Percentiles rank a stretch among this genome's conserved stretches.
These are phyloP conservation scores for Paralvinella palmiformis DNA, from an alignment of 1,140 invertebrate genomes.

Conservation along the genomic window DNA sequence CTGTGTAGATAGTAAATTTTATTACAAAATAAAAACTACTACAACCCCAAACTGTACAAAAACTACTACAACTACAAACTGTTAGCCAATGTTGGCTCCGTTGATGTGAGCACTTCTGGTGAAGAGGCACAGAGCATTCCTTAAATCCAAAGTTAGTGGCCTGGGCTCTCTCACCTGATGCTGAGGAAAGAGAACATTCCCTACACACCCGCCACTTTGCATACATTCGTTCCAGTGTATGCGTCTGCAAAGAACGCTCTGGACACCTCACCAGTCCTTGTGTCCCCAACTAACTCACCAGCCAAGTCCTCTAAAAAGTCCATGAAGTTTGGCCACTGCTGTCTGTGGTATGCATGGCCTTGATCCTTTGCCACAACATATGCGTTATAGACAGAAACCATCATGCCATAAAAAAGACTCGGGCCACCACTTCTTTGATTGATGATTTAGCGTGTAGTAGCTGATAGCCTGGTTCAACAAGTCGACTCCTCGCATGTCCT, in stretches of 20 bases:
- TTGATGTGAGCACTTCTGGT: conserved; percentile 7
- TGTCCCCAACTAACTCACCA: neutral
- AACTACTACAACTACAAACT: no score
- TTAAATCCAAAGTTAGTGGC: neutral
- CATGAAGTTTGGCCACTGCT: no score
- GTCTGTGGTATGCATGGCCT: no score
- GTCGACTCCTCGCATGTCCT: neutral
- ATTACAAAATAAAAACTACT: neutral
- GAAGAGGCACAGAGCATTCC: neutral
- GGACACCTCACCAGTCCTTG: neutral
- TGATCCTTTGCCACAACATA: neutral
- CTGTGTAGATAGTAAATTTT: neutral
- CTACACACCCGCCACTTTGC: neutral
- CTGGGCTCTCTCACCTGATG: neutral
- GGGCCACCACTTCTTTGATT: conserved; percentile 6
- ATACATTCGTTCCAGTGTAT: neutral
- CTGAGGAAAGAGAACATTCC: neutral
- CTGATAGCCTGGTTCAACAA: neutral
- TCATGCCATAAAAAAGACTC: no score
- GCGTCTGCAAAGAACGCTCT: neutral
- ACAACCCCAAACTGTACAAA: no score
- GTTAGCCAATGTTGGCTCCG: neutral
- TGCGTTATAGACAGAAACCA: no score
- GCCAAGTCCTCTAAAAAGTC: no score
- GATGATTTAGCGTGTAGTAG: neutral